phyloP scores from a whole-genome alignment of 2,888 invertebrate genomes.

The Hedychridium roseum region DNA sequence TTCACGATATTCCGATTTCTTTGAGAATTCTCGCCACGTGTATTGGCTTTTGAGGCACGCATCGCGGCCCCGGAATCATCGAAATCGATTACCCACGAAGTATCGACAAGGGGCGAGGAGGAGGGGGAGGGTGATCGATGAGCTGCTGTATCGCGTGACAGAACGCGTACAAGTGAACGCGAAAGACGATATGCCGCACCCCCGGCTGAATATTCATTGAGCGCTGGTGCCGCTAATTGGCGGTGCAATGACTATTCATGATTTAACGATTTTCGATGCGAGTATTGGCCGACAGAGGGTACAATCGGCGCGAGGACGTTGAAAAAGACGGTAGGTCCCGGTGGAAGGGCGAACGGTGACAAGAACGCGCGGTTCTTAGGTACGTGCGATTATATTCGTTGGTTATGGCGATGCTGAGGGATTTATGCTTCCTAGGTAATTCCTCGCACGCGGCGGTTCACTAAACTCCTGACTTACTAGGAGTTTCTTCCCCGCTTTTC shows the following conservation, averaged over 20 bases:
- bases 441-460: conserved; percentile 38
- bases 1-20: too few species aligned
- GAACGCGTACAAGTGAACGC: conserved; percentile 43
- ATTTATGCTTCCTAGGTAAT: conserved; percentile 54
- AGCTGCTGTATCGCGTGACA: conserved; percentile 48
- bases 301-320: conserved; percentile 12
- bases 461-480: too few species aligned
- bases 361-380: conserved; percentile 8
- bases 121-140: conserved; percentile 25
- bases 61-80: conserved; percentile 3
- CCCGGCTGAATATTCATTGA: conserved; percentile 58
- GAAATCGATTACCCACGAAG: too few species aligned
- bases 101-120: conserved; percentile 5
- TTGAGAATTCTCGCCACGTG: conserved; percentile 20
- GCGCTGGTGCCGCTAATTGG: conserved; percentile 55
- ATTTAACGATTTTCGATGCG: conserved; percentile 60
- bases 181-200: conserved; percentile 35
- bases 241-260: conserved; percentile 61
- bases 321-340: background rate
- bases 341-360: conserved; percentile 11
- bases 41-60: conserved; percentile 10
- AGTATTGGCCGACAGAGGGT: conserved; percentile 48
- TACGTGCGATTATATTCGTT: conserved; percentile 23
- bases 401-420: conserved; percentile 33
- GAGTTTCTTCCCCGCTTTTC: too few species aligned